Base-by-base conservation (phyloP, 1,140 invertebrate genomes). In the Holotrichia oblita region DNA sequence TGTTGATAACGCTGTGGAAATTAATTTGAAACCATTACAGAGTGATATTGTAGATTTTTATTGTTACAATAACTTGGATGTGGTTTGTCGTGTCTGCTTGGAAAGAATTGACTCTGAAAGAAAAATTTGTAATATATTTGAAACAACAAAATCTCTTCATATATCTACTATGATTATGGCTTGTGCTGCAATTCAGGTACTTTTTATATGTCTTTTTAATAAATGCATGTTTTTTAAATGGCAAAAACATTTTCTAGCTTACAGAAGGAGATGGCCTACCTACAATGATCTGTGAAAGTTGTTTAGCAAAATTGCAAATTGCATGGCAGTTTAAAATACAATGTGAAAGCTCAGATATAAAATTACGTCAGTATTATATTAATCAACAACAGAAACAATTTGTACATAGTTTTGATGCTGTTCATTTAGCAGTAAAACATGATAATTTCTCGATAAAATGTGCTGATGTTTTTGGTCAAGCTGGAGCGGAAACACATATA, bases 241-340 rank as follows among this genome's bases (percentile, higher is more conserved):
- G n/a, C 27, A 34, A 34, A 7, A 14, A 55, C 2, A 64, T 83
- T 44, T 84, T 87, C 44, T 79, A 89, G 88, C 78, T 88, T 22
- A 73, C 82, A 77, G 83, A 87, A 79, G 87, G 86, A 27, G 88
- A 89, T 79, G 87, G 87, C 40, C 81, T 88, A 72, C 88, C 88
- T n/a, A 74, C 81, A 34, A 77, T 79, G n/a, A 87, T 89, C 12
- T 89, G 88, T 77, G 80, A 80, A 34, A 81, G 83, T 42, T 89
- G 88, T 81, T 80, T 86, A 8, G 80, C 84, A 76, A 80, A 87
- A 42, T 80, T 88, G 2, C 85, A 88, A 69, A 79, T 87, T 10
- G 87, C 87, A 0, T 88, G 87, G 40, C 80, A 87, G 48, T 89
- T 89, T 76, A 88, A 87, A 82, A 82, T 85, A 61, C 87, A 87